A percentile compares a stretch with the other conserved stretches of the same genome.
These are phyloP conservation scores for Garrulus glandarius DNA, from an alignment of 2,797 vertebrate genomes.

Conservation along the genomic window DNA sequence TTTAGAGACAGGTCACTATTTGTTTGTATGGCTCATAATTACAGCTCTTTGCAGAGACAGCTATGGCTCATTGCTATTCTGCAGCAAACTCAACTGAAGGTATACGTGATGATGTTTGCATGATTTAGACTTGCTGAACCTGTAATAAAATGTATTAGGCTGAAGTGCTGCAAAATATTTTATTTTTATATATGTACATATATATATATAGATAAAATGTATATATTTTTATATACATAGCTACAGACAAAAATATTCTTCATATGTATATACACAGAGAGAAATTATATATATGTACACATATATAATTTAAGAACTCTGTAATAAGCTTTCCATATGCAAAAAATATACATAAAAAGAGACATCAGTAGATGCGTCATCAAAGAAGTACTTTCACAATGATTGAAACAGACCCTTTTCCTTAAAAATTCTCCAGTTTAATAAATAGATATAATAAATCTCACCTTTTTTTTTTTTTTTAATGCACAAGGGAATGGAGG, in stretches of 20 bases:
- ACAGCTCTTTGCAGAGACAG: not conserved
- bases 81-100: not conserved
- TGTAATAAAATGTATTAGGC: not conserved
- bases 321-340: not conserved
- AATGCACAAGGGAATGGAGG: not conserved
- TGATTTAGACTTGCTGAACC: not conserved
- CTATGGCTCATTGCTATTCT: not conserved
- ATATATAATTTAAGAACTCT: not conserved
- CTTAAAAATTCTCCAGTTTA: not conserved
- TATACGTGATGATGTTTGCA: not conserved
- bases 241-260: not conserved
- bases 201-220: not conserved
- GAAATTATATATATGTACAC: not conserved
- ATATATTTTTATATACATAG: not conserved
- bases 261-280: not conserved
- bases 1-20: conserved; percentile 5
- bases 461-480: not conserved
- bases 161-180: not conserved
- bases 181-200: not conserved
- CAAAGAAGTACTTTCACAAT: not conserved
- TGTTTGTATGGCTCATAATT: not conserved
- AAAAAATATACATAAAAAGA: not conserved
- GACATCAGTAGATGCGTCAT: not conserved
- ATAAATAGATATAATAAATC: not conserved
- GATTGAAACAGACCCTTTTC: not conserved